Conservation (phyloP, 1,140 invertebrate genomes). For the Hetaerina americana region DNA sequence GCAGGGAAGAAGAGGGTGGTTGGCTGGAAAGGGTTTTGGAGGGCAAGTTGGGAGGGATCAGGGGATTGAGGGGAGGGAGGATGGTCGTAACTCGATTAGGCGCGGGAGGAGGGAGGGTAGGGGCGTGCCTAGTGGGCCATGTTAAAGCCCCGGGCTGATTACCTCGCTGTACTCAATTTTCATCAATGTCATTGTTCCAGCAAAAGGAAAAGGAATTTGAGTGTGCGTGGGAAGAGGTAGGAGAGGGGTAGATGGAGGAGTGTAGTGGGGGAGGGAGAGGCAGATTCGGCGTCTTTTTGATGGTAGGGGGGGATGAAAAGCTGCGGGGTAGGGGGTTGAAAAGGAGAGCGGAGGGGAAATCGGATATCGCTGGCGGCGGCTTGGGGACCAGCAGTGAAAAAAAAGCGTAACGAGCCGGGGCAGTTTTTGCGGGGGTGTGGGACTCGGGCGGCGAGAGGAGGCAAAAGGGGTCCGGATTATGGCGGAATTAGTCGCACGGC, state of each 20-base stretch:
- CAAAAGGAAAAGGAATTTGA: background rate
- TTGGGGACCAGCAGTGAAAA: too few species aligned
- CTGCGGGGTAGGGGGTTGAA: too few species aligned
- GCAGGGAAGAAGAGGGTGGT: background rate
- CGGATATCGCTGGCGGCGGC: too few species aligned
- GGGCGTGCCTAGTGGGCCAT: background rate
- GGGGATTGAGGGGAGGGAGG: background rate
- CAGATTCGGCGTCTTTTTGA: too few species aligned
- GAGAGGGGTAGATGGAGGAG: background rate
- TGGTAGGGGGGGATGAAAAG: too few species aligned
- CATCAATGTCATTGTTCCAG: background rate
- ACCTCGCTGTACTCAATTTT: background rate
- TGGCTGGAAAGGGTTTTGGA: background rate
- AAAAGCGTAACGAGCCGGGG: too few species aligned
- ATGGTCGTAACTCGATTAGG: background rate
- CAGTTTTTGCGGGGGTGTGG: too few species aligned
- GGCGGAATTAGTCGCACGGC: too few species aligned
- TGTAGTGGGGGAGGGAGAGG: too few species aligned
- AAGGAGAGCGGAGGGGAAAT: too few species aligned
- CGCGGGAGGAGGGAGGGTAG: background rate
- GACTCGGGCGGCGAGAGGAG: too few species aligned
- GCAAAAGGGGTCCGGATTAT: too few species aligned
- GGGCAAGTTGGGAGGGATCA: background rate
- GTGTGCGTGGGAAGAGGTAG: background rate
- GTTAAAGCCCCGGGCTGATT: background rate